phyloP scores from a whole-genome alignment of 2,888 invertebrate genomes.

The Molorchus minor region DNA sequence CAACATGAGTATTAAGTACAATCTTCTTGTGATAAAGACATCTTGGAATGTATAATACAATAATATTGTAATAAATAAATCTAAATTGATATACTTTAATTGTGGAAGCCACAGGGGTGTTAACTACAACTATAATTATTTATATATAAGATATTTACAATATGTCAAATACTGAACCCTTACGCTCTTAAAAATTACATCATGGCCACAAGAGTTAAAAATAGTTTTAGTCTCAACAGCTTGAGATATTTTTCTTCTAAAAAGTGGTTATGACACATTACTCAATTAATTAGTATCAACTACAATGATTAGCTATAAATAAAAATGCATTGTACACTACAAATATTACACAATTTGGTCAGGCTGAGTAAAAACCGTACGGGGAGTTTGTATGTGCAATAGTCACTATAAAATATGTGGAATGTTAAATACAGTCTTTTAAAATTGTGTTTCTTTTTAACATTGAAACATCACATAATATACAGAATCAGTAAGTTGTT shows the following conservation, averaged over 20 bases:
- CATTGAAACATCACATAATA: background rate
- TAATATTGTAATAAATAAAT: constrained; percentile 52
- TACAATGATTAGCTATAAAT: constrained; percentile 36
- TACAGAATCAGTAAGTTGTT: no score
- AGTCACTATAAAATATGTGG: constrained; percentile 12
- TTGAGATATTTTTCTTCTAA: constrained; percentile 16
- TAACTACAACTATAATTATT: constrained; percentile 42
- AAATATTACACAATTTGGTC: constrained; percentile 21
- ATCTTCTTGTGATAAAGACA: constrained; percentile 50
- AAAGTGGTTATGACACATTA: constrained; percentile 32
- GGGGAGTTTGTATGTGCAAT: constrained; percentile 19
- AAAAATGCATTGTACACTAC: constrained; percentile 2
- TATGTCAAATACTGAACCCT: constrained; percentile 55
- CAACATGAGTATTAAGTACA: constrained; percentile 58
- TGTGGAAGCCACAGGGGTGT: constrained; percentile 50
- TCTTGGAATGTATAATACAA: constrained; percentile 55
- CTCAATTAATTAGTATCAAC: constrained; percentile 38
- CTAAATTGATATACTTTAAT: constrained; percentile 45
- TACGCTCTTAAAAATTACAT: constrained; percentile 50
- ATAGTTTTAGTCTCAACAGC: constrained; percentile 13
- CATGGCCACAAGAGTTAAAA: constrained; percentile 52
- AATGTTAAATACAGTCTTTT: constrained; percentile 28
- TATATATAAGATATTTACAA: constrained; percentile 53
- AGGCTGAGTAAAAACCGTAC: constrained; percentile 20
- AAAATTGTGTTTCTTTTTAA: background rate